A percentile compares a stretch with the other conserved stretches of the same genome.
Evolutionary conservation across 2,888 invertebrate species (phyloP).

Genomic region (Hybos culiciformis): DNA sequence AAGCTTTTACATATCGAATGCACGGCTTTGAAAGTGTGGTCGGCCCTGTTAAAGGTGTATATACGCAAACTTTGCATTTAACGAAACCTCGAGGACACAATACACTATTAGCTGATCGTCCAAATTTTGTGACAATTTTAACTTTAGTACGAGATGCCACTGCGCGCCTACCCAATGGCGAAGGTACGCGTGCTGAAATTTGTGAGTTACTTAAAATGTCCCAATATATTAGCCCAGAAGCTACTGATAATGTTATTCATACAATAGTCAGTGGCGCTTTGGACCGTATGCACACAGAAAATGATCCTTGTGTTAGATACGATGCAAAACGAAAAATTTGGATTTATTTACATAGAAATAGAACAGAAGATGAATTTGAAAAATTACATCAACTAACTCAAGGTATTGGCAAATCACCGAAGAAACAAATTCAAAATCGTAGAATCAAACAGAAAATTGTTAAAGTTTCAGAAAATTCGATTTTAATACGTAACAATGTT

Average conservation of each 20-base stretch:
- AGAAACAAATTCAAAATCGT: slow-evolving; percentile 25
- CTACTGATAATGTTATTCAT: slow-evolving; percentile 38
- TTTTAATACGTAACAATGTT: background rate
- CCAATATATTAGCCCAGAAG: slow-evolving; percentile 43
- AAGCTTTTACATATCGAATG: slow-evolving; percentile 79
- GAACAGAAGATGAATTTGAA: slow-evolving; percentile 46
- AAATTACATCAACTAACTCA: slow-evolving; percentile 54
- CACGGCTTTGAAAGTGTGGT: slow-evolving; percentile 76
- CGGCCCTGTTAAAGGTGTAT: slow-evolving; percentile 69
- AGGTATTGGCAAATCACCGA: slow-evolving; percentile 43
- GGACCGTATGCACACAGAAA: slow-evolving; percentile 75
- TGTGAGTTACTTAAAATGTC: slow-evolving; percentile 73
- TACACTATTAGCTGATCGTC: slow-evolving; percentile 65
- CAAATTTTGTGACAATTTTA: slow-evolving; percentile 80
- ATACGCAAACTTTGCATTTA: slow-evolving; percentile 46
- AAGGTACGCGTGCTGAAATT: slow-evolving; percentile 79
- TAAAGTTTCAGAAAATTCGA: background rate
- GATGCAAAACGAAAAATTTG: slow-evolving; percentile 84
- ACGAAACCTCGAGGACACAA: slow-evolving; percentile 68
- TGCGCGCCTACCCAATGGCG: slow-evolving; percentile 85
- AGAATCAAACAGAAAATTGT: slow-evolving; percentile 20
- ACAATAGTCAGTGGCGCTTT: slow-evolving; percentile 81
- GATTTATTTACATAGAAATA: slow-evolving; percentile 83
- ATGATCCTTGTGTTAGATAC: slow-evolving; percentile 86
- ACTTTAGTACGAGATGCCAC: slow-evolving; percentile 89